These are phyloP conservation scores for Cheilosia scutellata DNA, from an alignment of 2,888 invertebrate genomes.

Conservation along the genomic window DNA sequence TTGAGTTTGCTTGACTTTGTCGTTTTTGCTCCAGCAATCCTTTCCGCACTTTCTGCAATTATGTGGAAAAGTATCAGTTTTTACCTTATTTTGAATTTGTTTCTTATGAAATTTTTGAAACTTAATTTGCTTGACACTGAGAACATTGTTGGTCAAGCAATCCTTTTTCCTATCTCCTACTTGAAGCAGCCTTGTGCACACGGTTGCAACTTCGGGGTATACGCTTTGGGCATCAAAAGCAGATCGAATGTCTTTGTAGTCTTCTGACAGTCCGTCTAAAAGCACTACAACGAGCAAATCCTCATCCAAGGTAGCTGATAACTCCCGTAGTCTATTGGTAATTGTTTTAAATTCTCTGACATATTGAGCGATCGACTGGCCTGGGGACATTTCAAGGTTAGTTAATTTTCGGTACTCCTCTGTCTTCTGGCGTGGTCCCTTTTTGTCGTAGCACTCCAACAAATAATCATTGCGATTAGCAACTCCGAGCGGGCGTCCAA, in stretches of 20 bases:
- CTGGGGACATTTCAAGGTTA: slow-evolving; percentile 16
- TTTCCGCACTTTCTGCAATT: slow-evolving; percentile 44
- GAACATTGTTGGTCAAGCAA: slow-evolving; percentile 8
- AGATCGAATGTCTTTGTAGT: slow-evolving; percentile 27
- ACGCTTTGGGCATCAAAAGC: slow-evolving; percentile 45
- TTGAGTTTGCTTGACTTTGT: slow-evolving; percentile 17
- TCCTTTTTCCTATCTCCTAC: slow-evolving; percentile 39
- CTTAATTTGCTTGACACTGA: slow-evolving; percentile 19
- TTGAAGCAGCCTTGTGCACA: slow-evolving; percentile 35
- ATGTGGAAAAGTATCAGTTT: slow-evolving; percentile 20
- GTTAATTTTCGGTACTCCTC: slow-evolving; percentile 40
- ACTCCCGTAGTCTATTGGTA: slow-evolving; percentile 20
- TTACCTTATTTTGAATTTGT: slow-evolving; percentile 8
- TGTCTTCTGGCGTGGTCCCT: slow-evolving; percentile 29
- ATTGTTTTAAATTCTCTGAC: slow-evolving; percentile 25
- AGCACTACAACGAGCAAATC: slow-evolving; percentile 42
- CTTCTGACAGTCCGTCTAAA: slow-evolving; percentile 43
- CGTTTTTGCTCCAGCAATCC: slow-evolving; percentile 32
- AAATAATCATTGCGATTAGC: slow-evolving; percentile 38
- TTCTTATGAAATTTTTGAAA: not conserved
- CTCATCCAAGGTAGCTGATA: slow-evolving; percentile 36
- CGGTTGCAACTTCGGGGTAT: slow-evolving; percentile 28
- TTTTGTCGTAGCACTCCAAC: slow-evolving; percentile 34
- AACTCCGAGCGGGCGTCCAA: slow-evolving; percentile 40
- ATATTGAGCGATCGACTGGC: slow-evolving; percentile 12